Evolutionary conservation across 1,140 invertebrate genomes (phyloP), one percentile per base, ranked within the genome.

Genomic region (Heliconius hewitsoni): DNA sequence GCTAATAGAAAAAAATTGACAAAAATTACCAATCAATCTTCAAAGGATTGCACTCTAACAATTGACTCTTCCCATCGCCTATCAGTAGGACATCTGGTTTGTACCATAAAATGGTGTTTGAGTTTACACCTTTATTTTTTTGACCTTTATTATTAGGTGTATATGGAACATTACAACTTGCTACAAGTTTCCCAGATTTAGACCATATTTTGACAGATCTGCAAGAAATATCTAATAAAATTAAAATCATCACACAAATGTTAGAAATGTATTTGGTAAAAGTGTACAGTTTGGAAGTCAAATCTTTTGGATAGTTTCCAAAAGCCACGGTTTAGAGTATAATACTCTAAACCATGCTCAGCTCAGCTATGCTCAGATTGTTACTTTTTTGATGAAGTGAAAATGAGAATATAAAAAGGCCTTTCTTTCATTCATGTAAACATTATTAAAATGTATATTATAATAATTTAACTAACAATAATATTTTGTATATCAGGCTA

Each of bases 131-230:
- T 55, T 86, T 88, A 19, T 76, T 52, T 23, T 80, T 85, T 11
- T 78, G 50, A 60, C 79, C 78, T 74, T 84, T 87, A 46, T 81
- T 85, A 46, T 81, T 85, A 8, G 42, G 19, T n/a, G 52, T 46
- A n/a, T n/a, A 57, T 19, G 72, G 77, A 8, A 90, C 76, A 27
- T 70, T 76, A 83, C 90, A 88, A 71, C 83, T 87, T 0, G 74
- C 86, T 3, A 94, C 81, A 8, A 90, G 71, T 82, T 91, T 93
- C 3, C 93, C 93, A 42, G 85, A 77, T 72, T 90, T 90, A 6
- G 91, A 91, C 92, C 91, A 93, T 74, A 94, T 84, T 46, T 87
- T 83, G 3, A 93, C 80, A 74, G 82, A 80, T 18, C 92, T 93
- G 84, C 42, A 88, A 89, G 73, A 74, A 39, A 55, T 42, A 39